phyloP scores from a whole-genome alignment of 2,797 vertebrate genomes.

The Discoglossus pictus region DNA sequence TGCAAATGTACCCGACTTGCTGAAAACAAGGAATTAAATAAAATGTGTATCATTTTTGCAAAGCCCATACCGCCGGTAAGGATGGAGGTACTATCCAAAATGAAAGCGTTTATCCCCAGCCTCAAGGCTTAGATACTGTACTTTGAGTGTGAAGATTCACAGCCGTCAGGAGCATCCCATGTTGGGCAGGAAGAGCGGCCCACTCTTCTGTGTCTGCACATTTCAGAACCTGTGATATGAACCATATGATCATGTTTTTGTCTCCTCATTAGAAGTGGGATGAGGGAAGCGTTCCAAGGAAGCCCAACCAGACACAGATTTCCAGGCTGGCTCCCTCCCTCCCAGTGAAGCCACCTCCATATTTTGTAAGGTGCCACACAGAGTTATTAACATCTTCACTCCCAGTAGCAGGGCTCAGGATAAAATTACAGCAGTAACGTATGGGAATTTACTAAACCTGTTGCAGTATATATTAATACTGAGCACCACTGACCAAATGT shows the following conservation, averaged over 20 bases:
- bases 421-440: too few species aligned
- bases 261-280: slow-evolving; percentile 50
- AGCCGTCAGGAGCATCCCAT: slow-evolving; percentile 28
- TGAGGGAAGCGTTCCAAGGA: slow-evolving; percentile 47
- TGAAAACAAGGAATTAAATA: too few species aligned
- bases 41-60: too few species aligned
- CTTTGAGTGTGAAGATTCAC: too few species aligned
- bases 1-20: too few species aligned
- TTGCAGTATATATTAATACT: not conserved
- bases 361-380: slow-evolving; percentile 44
- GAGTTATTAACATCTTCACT: slow-evolving; percentile 42
- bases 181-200: slow-evolving; percentile 45
- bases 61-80: too few species aligned
- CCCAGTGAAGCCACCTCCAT: slow-evolving; percentile 48
- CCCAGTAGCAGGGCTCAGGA: not conserved
- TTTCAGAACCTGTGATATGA: slow-evolving; percentile 50
- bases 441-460: too few species aligned
- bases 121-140: too few species aligned
- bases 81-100: too few species aligned
- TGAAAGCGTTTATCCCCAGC: too few species aligned
- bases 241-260: slow-evolving; percentile 53
- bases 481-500: too few species aligned
- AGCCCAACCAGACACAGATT: slow-evolving; percentile 46
- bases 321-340: slow-evolving; percentile 39
- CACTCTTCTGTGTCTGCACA: slow-evolving; percentile 48